Evolutionary conservation across 2,113 vertebrate species (phyloP).

Genomic region (Cryptomyrus ogoouensis): DNA sequence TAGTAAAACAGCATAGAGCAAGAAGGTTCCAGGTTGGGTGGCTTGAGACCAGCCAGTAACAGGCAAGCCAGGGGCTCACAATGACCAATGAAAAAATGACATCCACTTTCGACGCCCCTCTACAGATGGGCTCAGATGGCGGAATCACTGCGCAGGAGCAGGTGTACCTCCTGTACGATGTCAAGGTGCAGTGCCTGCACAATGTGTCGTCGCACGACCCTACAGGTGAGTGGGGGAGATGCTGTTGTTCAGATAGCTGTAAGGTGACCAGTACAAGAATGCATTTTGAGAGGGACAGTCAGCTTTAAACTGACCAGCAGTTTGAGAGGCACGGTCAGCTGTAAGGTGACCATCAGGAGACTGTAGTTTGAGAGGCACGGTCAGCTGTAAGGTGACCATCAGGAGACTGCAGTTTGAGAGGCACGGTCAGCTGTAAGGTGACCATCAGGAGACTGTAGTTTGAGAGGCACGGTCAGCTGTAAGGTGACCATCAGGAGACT

Average conservation of each 20-base stretch:
- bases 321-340: not conserved
- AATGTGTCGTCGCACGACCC: slow-evolving; percentile 58
- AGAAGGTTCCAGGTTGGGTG: not conserved
- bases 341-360: not conserved
- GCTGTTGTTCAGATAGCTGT: not conserved
- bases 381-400: not conserved
- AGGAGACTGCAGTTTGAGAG: not conserved
- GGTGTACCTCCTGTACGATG: slow-evolving; percentile 62
- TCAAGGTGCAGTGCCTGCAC: slow-evolving; percentile 61
- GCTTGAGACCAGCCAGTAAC: not conserved
- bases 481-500: no score
- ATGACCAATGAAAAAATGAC: not conserved
- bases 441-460: no score
- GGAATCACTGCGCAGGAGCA: slow-evolving; percentile 66
- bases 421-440: not conserved
- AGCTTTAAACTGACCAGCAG: not conserved
- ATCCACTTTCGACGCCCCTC: not conserved
- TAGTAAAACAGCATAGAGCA: no score
- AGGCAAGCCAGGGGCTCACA: not conserved
- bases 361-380: not conserved
- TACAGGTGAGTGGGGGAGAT: slow-evolving; percentile 24
- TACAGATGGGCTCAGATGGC: slow-evolving; percentile 56
- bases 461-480: no score
- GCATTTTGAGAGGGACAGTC: not conserved
- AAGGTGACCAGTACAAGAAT: not conserved